Evolutionary conservation across 1,140 invertebrate genomes (phyloP), one percentile per base, ranked within the genome.

Genomic region (Drosophila suzukii): DNA sequence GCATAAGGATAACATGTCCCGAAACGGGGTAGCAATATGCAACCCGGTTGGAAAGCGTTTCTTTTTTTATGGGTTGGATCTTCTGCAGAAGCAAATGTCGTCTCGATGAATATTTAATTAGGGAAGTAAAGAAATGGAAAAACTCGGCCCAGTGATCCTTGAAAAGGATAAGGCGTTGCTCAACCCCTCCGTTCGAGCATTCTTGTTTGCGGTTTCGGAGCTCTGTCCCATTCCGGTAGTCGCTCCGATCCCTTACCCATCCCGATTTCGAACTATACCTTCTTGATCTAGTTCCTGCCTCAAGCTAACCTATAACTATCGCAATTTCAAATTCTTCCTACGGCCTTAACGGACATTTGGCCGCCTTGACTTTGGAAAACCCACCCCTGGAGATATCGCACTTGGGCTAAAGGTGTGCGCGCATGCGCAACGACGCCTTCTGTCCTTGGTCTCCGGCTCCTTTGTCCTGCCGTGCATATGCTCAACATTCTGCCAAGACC

Each of bases 81-180:
- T 50, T 24, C 70, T 43, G 65, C 58, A 73, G 67, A 38, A 67
- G 75, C 79, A 86, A 88, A 86, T 86, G 79, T 83, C 72, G 75
- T 73, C 78, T 82, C 83, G 83, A 88, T 86, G 82, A 86, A 86
- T 86, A 86, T 88, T 82, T 82, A 88, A 86, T 86, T 79, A 86
- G 79, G 81, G 46, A 58, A 78, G 32, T 57, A 56, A 73, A 24
- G 43, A 20, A 46, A 46, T 17, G 17, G 36, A 49, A 43, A 75
- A 75, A 66, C 72, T 49, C 47, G 51, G 73, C 43, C 57, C 65
- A 49, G 68, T 56, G 75, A 78, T 86, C 59, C 79, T 72, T 76
- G 43, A 72, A 81, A 61, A 60, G 62, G 68, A 59, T 60, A 75
- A 78, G 66, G 65, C 78, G 55, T 43, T 56, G 47, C 70, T 36